Conservation (phyloP, 2,113 vertebrate genomes). For the Butastur rufipennis region DNA sequence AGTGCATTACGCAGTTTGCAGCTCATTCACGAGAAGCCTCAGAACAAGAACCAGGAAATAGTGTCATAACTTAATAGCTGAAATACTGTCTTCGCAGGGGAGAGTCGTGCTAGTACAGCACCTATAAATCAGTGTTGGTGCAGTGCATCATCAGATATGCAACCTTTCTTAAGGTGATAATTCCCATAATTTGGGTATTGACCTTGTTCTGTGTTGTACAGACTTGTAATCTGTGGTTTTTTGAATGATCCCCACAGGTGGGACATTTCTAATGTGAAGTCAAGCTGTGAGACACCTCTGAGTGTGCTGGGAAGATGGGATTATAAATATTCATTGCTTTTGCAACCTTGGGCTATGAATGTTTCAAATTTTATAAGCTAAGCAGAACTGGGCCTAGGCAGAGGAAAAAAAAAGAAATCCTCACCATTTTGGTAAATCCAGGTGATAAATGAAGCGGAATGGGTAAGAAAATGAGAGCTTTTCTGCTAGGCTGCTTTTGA, state of each 20-base stretch:
- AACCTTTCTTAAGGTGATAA: conserved; percentile 18
- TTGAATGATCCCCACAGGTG: conserved; percentile 50
- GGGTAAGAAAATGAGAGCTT: conserved; percentile 7
- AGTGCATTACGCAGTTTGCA: neutral
- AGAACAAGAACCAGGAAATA: neutral
- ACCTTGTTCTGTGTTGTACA: conserved; percentile 19
- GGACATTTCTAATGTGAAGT: conserved; percentile 53
- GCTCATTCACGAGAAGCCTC: neutral
- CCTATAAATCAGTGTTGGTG: neutral
- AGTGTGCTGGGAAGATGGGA: conserved; percentile 18
- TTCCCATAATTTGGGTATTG: conserved; percentile 38
- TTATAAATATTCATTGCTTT: conserved; percentile 62
- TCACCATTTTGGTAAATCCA: neutral
- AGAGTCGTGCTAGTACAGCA: neutral
- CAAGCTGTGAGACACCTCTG: conserved; percentile 47
- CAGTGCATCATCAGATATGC: neutral
- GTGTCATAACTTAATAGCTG: neutral
- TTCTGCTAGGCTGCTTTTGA: conserved; percentile 27
- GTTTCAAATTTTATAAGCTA: conserved; percentile 23
- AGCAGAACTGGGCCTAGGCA: neutral
- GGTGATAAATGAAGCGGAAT: neutral
- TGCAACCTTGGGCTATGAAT: conserved; percentile 35
- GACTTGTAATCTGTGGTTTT: conserved; percentile 17
- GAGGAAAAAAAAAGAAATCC: neutral
- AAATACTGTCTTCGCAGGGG: neutral